phyloP scores from a whole-genome alignment of 2,797 vertebrate species.

The Poecilia picta region DNA sequence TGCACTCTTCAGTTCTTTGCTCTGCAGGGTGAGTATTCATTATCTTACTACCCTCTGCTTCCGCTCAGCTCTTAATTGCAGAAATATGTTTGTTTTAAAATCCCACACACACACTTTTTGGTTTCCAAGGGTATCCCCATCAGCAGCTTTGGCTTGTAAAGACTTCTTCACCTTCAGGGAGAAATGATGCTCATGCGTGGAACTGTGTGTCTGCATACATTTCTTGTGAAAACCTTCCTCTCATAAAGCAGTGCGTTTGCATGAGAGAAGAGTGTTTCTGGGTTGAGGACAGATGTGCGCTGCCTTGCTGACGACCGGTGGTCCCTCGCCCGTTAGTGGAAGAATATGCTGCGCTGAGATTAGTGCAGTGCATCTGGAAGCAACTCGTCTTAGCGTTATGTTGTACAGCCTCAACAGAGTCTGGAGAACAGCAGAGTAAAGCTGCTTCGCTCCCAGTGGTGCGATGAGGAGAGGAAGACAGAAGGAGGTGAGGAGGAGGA shows the following conservation, averaged over 20 bases:
- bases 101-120: conserved; percentile 24
- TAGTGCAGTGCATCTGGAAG: conserved; percentile 39
- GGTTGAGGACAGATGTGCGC: conserved; percentile 21
- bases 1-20: conserved; percentile 51
- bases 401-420: conserved; percentile 31
- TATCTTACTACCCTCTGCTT: not conserved
- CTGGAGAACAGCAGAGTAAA: conserved; percentile 24
- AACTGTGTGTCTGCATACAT: conserved; percentile 13
- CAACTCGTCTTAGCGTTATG: conserved; percentile 19
- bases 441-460: conserved; percentile 31
- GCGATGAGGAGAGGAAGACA: conserved; percentile 14
- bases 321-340: conserved; percentile 8
- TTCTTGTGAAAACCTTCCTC: not conserved
- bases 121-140: conserved; percentile 11
- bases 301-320: conserved; percentile 18
- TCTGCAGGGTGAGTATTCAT: conserved; percentile 71
- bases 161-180: conserved; percentile 34
- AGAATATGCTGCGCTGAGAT: conserved; percentile 35
- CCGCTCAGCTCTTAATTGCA: not conserved
- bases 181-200: conserved; percentile 12
- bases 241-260: conserved; percentile 1
- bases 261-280: conserved; percentile 30
- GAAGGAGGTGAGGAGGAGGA: not conserved
- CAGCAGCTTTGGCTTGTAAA: conserved; percentile 28
- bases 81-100: conserved; percentile 1